A percentile compares a stretch with the other conserved stretches of the same genome.
Conservation (phyloP, 2,888 invertebrate species). For the Drosophila mettleri region DNA sequence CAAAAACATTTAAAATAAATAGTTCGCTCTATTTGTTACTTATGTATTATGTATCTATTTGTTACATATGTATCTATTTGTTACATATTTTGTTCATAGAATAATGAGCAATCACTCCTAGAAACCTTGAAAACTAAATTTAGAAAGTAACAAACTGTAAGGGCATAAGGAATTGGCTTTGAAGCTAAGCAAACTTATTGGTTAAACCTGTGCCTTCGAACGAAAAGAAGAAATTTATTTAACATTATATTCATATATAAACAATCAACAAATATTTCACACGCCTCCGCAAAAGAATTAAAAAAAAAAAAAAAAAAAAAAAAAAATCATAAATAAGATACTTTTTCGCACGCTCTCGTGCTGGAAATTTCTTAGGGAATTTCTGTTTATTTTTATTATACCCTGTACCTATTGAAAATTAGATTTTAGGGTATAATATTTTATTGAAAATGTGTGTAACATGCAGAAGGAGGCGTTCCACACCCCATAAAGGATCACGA, state of each 20-base stretch:
- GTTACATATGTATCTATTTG: too few relatives aligned
- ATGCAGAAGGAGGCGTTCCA: too few relatives aligned
- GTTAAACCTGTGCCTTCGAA: neutral
- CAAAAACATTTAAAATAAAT: too few relatives aligned
- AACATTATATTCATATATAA: slow-evolving; percentile 1
- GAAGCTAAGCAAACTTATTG: slow-evolving; percentile 17
- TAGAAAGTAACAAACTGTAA: slow-evolving; percentile 3
- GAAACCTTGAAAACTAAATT: slow-evolving; percentile 23
- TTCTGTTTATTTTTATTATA: slow-evolving; percentile 15
- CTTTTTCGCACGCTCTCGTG: slow-evolving; percentile 28
- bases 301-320: neutral
- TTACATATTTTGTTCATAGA: too few relatives aligned
- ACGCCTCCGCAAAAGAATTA: slow-evolving; percentile 24
- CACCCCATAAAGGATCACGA: too few relatives aligned
- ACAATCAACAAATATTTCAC: slow-evolving; percentile 25
- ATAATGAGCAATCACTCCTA: slow-evolving; percentile 11
- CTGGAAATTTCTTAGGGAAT: slow-evolving; percentile 31
- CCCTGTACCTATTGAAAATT: too few relatives aligned
- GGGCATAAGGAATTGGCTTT: slow-evolving; percentile 11
- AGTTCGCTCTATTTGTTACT: neutral
- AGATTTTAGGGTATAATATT: too few relatives aligned
- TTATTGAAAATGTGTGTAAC: too few relatives aligned
- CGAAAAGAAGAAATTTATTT: neutral
- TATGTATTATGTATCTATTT: slow-evolving; percentile 4
- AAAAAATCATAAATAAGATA: neutral